Evolutionary conservation across 2,888 invertebrate species (phyloP).

Genomic region (Portevinia maculata): DNA sequence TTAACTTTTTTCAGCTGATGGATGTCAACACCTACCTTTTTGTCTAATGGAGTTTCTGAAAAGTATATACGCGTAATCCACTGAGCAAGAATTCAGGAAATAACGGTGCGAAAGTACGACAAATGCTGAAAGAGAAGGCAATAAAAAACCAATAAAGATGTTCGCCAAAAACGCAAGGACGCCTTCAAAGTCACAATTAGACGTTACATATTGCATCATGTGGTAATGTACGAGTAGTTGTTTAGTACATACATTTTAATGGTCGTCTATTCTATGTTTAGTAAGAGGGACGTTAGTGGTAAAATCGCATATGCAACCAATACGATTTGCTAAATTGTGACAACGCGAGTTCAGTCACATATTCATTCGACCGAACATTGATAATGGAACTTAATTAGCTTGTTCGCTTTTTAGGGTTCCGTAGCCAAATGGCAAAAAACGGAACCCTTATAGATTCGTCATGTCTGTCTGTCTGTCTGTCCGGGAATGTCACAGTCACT

Average conservation of each 20-base stretch:
- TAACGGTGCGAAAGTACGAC: background rate
- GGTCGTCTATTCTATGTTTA: constrained; percentile 9
- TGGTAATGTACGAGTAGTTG: no score
- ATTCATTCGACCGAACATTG: constrained; percentile 4
- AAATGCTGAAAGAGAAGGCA: constrained; percentile 4
- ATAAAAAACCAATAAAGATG: constrained; percentile 11
- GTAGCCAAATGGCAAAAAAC: no score
- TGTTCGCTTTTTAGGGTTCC: constrained; percentile 29
- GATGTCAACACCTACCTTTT: constrained; percentile 18
- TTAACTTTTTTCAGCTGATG: background rate
- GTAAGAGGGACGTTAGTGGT: constrained; percentile 15
- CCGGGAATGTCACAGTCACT: no score
- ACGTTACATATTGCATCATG: no score
- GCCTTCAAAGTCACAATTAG: constrained; percentile 57
- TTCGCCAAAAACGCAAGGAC: constrained; percentile 55
- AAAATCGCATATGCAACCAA: constrained; percentile 40
- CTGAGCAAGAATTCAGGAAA: background rate
- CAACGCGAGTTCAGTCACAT: constrained; percentile 54
- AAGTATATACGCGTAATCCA: constrained; percentile 8
- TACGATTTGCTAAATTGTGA: constrained; percentile 35
- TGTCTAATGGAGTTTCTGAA: constrained; percentile 1
- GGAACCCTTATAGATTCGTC: no score
- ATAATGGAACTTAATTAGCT: constrained; percentile 40
- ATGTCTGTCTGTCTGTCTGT: no score
- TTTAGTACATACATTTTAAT: no score